phyloP scores from a whole-genome alignment of 2,888 invertebrate genomes.

The Caenorhabditis sinica region DNA sequence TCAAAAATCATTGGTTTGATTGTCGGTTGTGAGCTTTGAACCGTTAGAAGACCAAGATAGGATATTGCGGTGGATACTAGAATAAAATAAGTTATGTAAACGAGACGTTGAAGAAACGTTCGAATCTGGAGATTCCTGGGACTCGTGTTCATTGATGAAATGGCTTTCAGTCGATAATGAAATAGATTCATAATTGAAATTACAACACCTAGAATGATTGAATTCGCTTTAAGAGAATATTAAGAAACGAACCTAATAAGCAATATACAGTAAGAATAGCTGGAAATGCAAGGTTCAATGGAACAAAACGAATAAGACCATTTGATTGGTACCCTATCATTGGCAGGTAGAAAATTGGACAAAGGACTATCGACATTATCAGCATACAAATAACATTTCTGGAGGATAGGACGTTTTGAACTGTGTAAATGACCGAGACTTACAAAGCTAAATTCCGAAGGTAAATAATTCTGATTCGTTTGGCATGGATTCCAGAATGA shows the following conservation, averaged over 20 bases:
- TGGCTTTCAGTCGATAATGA: constrained; percentile 48
- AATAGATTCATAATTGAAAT: constrained; percentile 48
- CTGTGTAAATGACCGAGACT: neutral
- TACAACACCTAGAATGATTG: constrained; percentile 28
- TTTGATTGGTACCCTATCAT: constrained; percentile 55
- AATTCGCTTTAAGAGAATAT: neutral
- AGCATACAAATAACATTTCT: constrained; percentile 46
- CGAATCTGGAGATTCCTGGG: constrained; percentile 14
- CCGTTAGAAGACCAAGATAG: constrained; percentile 37
- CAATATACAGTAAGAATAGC: constrained; percentile 46
- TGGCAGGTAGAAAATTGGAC: constrained; percentile 51
- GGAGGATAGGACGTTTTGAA: neutral
- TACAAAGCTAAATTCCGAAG: constrained; percentile 43
- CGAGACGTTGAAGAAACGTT: constrained; percentile 22
- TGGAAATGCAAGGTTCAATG: constrained; percentile 40
- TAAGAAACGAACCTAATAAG: constrained; percentile 12
- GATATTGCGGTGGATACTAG: constrained; percentile 35
- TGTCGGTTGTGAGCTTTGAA: constrained; percentile 48
- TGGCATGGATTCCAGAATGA: constrained; percentile 48
- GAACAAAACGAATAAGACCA: constrained; percentile 36
- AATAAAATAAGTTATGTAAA: constrained; percentile 28
- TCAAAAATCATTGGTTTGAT: constrained; percentile 56
- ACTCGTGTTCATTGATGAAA: constrained; percentile 25
- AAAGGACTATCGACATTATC: constrained; percentile 33
- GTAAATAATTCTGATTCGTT: constrained; percentile 43